A percentile compares a stretch with the other conserved stretches of the same genome.
Evolutionary conservation across 64 coral and sea anemone species (phyloP).

Genomic region (Pocillopora verrucosa): DNA sequence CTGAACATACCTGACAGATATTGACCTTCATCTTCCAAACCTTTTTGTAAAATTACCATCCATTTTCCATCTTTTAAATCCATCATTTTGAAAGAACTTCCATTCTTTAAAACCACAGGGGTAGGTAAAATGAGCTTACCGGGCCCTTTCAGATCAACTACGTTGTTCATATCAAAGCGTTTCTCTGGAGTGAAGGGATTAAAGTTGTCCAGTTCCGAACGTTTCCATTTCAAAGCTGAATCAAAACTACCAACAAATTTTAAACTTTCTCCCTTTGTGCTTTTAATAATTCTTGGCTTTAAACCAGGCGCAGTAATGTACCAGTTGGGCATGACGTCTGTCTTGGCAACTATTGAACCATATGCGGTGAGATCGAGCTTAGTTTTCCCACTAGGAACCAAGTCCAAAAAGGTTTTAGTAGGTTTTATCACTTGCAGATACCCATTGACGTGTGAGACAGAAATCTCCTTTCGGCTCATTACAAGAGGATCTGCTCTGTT

Average conservation of each 20-base stretch:
- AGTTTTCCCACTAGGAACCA: neutral
- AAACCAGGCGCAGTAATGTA: conserved; percentile 42
- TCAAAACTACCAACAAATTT: conserved; percentile 73
- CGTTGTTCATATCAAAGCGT: conserved; percentile 38
- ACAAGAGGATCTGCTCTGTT: neutral
- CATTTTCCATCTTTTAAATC: conserved; percentile 15
- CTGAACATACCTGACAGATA: conserved; percentile 20
- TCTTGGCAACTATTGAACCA: conserved; percentile 46
- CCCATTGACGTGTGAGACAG: conserved; percentile 52
- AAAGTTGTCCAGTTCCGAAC: conserved; percentile 27
- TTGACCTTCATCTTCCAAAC: conserved; percentile 33
- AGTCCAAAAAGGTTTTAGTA: conserved; percentile 11
- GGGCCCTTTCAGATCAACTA: neutral
- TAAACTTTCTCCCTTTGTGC: conserved; percentile 60
- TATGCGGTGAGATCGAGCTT: conserved; percentile 21
- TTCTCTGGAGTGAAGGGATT: conserved; percentile 56
- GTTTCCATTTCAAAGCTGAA: conserved; percentile 73
- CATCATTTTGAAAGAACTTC: neutral
- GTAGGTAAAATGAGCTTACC: conserved; percentile 27
- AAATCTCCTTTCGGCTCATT: conserved; percentile 1
- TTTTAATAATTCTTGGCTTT: conserved; percentile 39
- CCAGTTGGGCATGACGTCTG: conserved; percentile 86
- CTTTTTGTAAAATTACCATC: conserved; percentile 6
- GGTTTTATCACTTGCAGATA: conserved; percentile 52
- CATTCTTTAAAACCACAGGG: conserved; percentile 8